Conservation (phyloP, 2,797 vertebrate genomes). For the Propithecus deckenii region DNA sequence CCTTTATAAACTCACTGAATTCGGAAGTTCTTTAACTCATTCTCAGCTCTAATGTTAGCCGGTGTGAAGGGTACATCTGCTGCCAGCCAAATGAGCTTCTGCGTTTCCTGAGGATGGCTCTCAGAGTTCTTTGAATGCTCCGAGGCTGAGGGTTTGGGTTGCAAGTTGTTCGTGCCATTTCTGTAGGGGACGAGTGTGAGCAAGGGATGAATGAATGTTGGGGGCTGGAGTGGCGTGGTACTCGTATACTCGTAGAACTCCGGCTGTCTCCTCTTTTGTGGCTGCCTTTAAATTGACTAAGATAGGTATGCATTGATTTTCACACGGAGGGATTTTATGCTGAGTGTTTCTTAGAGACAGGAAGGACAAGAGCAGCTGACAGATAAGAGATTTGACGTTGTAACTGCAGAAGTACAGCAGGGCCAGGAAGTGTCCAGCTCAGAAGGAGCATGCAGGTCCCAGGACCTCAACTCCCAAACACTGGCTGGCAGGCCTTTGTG, state of each 20-base stretch:
- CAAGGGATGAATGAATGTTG: neutral
- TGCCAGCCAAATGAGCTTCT: neutral
- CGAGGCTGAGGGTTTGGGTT: neutral
- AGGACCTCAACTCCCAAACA: neutral
- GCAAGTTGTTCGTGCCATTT: neutral
- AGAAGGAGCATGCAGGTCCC: neutral
- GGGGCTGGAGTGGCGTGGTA: neutral
- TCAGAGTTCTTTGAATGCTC: neutral
- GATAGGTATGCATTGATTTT: neutral
- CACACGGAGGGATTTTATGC: neutral
- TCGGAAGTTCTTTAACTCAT: constrained; percentile 17
- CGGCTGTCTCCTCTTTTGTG: neutral
- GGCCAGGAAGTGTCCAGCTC: neutral
- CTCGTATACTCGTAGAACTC: neutral
- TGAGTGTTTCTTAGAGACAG: constrained; percentile 36
- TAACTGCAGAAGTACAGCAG: neutral
- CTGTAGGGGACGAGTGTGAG: neutral
- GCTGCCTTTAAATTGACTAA: neutral
- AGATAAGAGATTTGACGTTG: constrained; percentile 51
- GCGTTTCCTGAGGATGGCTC: neutral
- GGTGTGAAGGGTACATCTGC: neutral
- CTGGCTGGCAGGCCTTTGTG: neutral
- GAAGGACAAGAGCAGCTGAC: constrained; percentile 5
- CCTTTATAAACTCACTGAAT: neutral
- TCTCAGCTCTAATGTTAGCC: neutral